These are phyloP conservation scores for Acanthisitta chloris DNA, from an alignment of 2,113 vertebrate genomes.

Conservation along the genomic window DNA sequence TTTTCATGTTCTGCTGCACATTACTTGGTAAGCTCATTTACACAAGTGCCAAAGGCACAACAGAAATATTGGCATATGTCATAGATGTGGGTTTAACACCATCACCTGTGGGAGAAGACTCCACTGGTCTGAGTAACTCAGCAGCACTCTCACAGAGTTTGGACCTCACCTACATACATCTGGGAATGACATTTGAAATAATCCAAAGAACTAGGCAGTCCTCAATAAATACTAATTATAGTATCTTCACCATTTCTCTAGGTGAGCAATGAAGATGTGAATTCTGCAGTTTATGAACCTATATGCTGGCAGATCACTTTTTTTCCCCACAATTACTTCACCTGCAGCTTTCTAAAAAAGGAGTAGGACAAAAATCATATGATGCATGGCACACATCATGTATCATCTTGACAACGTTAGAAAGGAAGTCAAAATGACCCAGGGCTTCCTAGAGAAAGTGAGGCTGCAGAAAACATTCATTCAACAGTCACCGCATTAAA, in stretches of 20 bases:
- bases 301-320: neutral
- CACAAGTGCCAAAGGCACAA: neutral
- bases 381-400: neutral
- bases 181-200: neutral
- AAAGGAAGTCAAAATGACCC: neutral
- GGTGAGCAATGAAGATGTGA: neutral
- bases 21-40: neutral
- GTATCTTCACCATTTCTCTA: neutral
- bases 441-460: neutral
- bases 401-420: neutral
- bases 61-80: neutral
- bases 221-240: neutral
- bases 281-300: neutral
- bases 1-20: neutral
- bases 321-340: neutral
- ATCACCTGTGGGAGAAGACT: neutral
- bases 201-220: neutral
- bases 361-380: accelerated
- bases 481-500: neutral
- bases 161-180: neutral
- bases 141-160: neutral
- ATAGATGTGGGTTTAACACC: neutral
- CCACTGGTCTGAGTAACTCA: neutral
- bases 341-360: neutral
- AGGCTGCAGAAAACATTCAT: neutral